phyloP scores from a whole-genome alignment of 2,113 vertebrate species.

The Dipodomys merriami region DNA sequence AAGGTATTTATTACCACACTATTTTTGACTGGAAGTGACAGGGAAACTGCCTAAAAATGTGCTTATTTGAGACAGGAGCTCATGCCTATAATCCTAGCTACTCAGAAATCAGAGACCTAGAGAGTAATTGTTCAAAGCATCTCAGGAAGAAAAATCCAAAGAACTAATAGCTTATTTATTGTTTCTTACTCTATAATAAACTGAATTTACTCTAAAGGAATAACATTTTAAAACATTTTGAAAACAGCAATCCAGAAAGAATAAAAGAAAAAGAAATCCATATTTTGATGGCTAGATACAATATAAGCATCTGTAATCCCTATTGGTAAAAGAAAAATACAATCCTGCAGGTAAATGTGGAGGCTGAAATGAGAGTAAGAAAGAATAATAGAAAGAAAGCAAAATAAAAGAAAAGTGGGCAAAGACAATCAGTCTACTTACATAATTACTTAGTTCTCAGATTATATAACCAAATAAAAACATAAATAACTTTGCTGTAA shows the following conservation, averaged over 20 bases:
- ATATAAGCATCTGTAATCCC: not conserved
- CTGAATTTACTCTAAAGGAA: constrained; percentile 37
- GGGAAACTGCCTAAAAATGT: not conserved
- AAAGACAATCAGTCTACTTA: not conserved
- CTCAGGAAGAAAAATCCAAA: constrained; percentile 16
- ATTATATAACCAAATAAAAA: constrained; percentile 8
- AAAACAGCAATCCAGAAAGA: constrained; percentile 9
- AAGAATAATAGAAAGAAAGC: no score
- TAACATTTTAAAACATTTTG: not conserved
- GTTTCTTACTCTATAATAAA: not conserved
- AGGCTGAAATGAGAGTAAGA: not conserved
- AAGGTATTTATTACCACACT: not conserved
- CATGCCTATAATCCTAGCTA: no score
- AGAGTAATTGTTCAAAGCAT: no score
- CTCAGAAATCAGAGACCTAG: no score
- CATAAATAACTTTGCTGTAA: constrained; percentile 19
- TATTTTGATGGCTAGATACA: not conserved
- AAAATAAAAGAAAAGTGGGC: no score
- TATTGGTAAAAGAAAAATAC: not conserved
- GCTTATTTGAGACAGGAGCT: not conserved
- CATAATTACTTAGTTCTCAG: not conserved
- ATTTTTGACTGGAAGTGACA: constrained; percentile 19
- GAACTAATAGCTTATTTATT: not conserved
- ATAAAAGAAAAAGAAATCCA: not conserved
- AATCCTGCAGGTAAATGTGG: not conserved